These are phyloP conservation scores for Echinarachnius parma DNA, from an alignment of 53 echinoderm and acorn worm species.

Conservation along the genomic window DNA sequence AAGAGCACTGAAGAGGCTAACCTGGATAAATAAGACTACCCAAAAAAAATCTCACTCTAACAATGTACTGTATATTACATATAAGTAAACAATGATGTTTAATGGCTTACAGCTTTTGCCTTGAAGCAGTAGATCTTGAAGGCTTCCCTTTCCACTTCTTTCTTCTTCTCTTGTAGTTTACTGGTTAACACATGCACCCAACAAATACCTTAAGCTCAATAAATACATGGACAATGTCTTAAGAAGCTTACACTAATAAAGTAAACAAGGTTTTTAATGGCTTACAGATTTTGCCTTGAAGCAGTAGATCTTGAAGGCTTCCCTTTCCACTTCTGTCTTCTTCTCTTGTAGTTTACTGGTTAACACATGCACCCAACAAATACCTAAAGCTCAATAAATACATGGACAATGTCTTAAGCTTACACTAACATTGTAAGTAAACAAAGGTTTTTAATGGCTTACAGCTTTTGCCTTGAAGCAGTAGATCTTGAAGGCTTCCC, in stretches of 20 bases:
- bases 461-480: conserved; percentile 57
- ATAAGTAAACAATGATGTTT: too few species aligned
- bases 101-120: conserved; percentile 61
- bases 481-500: conserved; percentile 62
- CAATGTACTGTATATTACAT: too few species aligned
- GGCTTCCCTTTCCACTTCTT: conserved; percentile 58
- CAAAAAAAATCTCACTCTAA: too few species aligned
- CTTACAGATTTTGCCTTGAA: conserved; percentile 61
- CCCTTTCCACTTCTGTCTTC: conserved; percentile 38
- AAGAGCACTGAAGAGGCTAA: too few species aligned
- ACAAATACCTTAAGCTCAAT: neutral
- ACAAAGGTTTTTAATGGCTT: too few species aligned
- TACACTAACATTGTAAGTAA: too few species aligned
- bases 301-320: conserved; percentile 61
- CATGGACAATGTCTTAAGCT: too few species aligned
- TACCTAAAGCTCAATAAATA: too few species aligned
- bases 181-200: too few species aligned
- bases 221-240: neutral
- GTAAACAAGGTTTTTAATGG: neutral
- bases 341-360: too few species aligned
- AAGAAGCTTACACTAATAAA: neutral
- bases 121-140: conserved; percentile 76
- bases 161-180: conserved; percentile 36
- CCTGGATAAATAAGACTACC: too few species aligned
- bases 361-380: too few species aligned